Conservation (phyloP, 2,888 invertebrate genomes). For the Diogma glabrata region DNA sequence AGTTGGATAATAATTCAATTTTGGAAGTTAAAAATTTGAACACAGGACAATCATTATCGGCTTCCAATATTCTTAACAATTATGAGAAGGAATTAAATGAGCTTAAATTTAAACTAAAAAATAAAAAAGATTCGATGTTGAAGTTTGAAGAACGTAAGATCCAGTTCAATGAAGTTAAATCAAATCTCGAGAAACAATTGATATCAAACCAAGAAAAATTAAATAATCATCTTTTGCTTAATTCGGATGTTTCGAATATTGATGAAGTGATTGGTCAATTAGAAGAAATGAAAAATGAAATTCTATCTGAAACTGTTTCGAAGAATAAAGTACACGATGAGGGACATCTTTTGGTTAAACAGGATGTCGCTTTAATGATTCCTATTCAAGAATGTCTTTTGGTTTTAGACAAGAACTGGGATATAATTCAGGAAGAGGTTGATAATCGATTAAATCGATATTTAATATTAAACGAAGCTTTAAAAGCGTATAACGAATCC, state of each 20-base stretch:
- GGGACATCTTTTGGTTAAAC: slow-evolving; percentile 66
- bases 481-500: slow-evolving; percentile 63
- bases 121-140: slow-evolving; percentile 54
- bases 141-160: slow-evolving; percentile 65
- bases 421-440: slow-evolving; percentile 61
- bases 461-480: slow-evolving; percentile 55
- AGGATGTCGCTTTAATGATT: slow-evolving; percentile 68
- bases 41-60: slow-evolving; percentile 58
- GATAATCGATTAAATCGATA: slow-evolving; percentile 64
- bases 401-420: slow-evolving; percentile 69
- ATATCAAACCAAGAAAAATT: slow-evolving; percentile 36
- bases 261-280: slow-evolving; percentile 37
- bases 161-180: slow-evolving; percentile 63
- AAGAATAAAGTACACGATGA: slow-evolving; percentile 66
- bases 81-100: slow-evolving; percentile 58
- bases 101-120: slow-evolving; percentile 52
- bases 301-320: slow-evolving; percentile 46
- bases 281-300: slow-evolving; percentile 42
- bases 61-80: slow-evolving; percentile 57
- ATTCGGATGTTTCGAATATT: slow-evolving; percentile 31
- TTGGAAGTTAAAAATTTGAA: slow-evolving; percentile 59
- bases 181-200: slow-evolving; percentile 53
- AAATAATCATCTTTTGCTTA: slow-evolving; percentile 26
- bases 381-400: slow-evolving; percentile 69
- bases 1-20: slow-evolving; percentile 54